Evolutionary conservation across 2,113 vertebrate species (phyloP), one percentile per base, ranked within the genome.

Genomic region (Salvelinus namaycush): DNA sequence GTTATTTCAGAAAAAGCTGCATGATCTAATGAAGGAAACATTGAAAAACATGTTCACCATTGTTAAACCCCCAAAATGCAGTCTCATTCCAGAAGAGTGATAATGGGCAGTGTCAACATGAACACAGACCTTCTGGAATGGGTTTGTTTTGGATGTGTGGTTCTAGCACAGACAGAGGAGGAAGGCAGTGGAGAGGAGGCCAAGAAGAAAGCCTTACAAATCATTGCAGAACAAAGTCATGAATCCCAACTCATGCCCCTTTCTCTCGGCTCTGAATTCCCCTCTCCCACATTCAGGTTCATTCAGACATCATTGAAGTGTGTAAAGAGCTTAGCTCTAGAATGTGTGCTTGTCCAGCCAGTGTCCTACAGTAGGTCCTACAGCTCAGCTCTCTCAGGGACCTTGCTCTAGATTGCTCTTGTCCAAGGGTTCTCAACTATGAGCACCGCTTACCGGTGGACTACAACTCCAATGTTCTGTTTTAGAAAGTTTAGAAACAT

Each of bases 41-140:
- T 44, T 11, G 39, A 44, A 44, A 44, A 44, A 44, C 39, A 44
- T 44, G 39, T 12, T 64, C 60, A 64, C 22, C 8, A 64, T 64
- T n/a, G 39, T 64, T 79, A 83, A 82, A 72, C 66, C 70, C 76
- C 76, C 79, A 78, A 75, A 12, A 81, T 72, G 62, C 44, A 62
- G 67, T 78, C 66, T 68, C 62, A 68, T 79, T 78, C 71, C 76
- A 69, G 69, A 49, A n/a, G 62, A 70, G 72, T 74, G 75, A 76
- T 7, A 29, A 51, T 51, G 49, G 0, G 39, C 69, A 34, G 72
- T 1, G 59, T 76, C 77, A 85, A 86, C 65, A 81, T 72, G 57
- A 76, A 69, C 60, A 29, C 29, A 54, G 64, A 71, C 74, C 29
- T n/a, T 70, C 5, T 1, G 44, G 69, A 31, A 29, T 13, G 65